These are phyloP conservation scores for Mormyrus hasselquistii DNA, from an alignment of 2,797 vertebrate genomes.

Conservation along the genomic window DNA sequence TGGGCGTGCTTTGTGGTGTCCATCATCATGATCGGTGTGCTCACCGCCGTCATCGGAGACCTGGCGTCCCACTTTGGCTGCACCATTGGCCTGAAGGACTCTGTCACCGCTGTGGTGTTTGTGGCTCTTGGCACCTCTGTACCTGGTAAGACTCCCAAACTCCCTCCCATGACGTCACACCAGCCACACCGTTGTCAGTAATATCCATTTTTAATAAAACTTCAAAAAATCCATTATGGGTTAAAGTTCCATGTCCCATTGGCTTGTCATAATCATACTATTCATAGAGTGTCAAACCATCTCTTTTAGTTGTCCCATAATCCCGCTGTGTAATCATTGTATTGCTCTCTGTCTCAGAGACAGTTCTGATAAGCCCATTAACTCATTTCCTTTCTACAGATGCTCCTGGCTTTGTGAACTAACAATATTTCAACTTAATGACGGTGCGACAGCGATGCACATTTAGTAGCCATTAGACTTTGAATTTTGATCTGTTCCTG, in stretches of 20 bases:
- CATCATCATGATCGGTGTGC: conserved; percentile 91
- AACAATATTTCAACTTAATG: background rate
- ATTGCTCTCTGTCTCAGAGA: background rate
- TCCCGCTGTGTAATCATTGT: background rate
- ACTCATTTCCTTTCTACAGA: background rate
- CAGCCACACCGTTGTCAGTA: background rate
- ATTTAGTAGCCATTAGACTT: background rate
- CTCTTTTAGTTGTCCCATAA: background rate
- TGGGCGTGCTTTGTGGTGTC: conserved; percentile 97
- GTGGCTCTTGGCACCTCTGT: conserved; percentile 94
- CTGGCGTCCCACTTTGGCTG: conserved; percentile 95
- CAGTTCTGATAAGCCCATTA: background rate
- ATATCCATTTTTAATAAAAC: background rate
- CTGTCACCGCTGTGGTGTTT: conserved; percentile 92
- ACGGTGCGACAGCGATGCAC: background rate
- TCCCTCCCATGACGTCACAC: background rate
- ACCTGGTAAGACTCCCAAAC: conserved; percentile 67
- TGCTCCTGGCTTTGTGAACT: background rate
- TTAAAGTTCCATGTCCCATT: background rate
- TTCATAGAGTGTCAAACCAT: background rate
- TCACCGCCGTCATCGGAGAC: conserved; percentile 92
- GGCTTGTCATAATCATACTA: background rate
- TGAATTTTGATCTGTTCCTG: background rate
- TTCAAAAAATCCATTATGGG: background rate
- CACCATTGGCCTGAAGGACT: conserved; percentile 95